A percentile compares a stretch with the other conserved stretches of the same genome.
Conservation (phyloP, 2,113 vertebrate genomes). For the Mohoua ochrocephala region DNA sequence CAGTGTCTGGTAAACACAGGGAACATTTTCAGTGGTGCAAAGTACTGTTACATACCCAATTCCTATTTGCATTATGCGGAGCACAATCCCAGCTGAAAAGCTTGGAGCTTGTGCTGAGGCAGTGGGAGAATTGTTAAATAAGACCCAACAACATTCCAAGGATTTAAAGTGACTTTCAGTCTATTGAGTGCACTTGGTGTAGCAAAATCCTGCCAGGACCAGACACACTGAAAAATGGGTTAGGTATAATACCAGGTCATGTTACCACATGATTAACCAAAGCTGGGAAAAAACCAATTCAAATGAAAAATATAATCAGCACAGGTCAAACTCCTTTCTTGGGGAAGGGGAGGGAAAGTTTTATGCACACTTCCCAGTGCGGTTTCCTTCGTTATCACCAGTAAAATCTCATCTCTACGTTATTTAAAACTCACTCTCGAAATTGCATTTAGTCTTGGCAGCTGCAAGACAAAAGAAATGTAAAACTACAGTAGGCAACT, state of each 20-base stretch:
- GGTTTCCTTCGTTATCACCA: not conserved
- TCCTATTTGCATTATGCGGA: not conserved
- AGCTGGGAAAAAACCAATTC: not conserved
- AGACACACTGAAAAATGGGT: not conserved
- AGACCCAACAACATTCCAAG: not conserved
- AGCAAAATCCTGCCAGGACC: not conserved
- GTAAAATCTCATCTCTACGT: not conserved
- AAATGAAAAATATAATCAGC: not conserved
- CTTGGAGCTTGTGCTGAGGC: not conserved
- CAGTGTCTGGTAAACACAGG: not conserved
- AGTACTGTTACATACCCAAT: not conserved
- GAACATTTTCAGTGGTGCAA: not conserved
- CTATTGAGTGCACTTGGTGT: not conserved
- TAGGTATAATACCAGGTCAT: not conserved
- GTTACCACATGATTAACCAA: not conserved
- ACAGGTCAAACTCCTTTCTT: not conserved
- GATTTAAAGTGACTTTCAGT: not conserved
- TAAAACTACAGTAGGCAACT: constrained; percentile 32
- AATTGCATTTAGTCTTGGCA: constrained; percentile 56
- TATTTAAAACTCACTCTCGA: constrained; percentile 27
- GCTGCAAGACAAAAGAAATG: not conserved
- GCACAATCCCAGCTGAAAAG: not conserved
- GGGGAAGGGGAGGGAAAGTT: not conserved
- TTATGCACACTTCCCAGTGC: not conserved
- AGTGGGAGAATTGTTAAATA: not conserved